Evolutionary conservation across 2,113 vertebrate genomes (phyloP), one percentile per base, ranked within the genome.

Genomic region (Atractosteus spatula): DNA sequence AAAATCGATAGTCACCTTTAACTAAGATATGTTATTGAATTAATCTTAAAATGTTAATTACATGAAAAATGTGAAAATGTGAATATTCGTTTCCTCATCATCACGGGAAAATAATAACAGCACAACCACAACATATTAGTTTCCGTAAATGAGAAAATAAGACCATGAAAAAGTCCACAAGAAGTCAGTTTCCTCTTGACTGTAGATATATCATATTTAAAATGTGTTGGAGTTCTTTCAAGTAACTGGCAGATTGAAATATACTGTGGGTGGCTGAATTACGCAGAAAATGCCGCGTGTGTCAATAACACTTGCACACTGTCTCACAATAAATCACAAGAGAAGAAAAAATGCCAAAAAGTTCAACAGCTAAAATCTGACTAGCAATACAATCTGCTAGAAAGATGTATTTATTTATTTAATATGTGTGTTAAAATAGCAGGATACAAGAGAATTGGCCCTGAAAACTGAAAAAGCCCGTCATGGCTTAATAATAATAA

Each of bases 191-290:
- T 42, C 8, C 17, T 5, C 8, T 65, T 41, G 13, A 12, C 11
- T 41, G 41, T 44, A 41, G 41, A 65, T 65, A 65, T 42, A 10
- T 7, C 44, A 51, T 68, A 55, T 44, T 74, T 70, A 71, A 71
- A 55, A 59, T 42, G 69, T 76, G 75, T 74, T 87, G 84, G 79
- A 83, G 76, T 76, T 47, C 66, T 66, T 77, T 87, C 78, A 83
- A 80, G 78, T 83, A 85, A 80, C 80, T 89, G 86, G 85, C 88
- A 88, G 87, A 83, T 66, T 82, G 84, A 82, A 73, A 83, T 73
- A 78, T 78, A 41, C 71, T 73, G 86, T 89, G 84, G 89, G 88
- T 66, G 87, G 81, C 61, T 75, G 78, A 80, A 82, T 87, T 82
- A 88, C 81, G 83, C 76, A 80, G 78, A 17, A 56, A 74, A 74